These are phyloP conservation scores for Delphinapterus leucas DNA, from an alignment of 2,113 vertebrate species.

Conservation along the genomic window DNA sequence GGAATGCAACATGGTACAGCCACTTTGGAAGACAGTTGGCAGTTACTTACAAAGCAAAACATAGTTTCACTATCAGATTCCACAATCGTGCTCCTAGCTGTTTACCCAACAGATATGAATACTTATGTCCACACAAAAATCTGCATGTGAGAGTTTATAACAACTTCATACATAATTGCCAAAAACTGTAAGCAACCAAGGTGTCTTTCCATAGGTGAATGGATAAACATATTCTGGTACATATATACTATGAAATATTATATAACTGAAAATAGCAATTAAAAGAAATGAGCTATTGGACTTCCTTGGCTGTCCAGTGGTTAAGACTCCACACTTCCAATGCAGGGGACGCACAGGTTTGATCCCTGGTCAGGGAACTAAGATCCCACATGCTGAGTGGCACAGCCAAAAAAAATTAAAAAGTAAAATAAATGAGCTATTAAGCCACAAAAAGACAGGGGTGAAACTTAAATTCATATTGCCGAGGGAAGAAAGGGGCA, in stretches of 20 bases:
- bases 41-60: background rate
- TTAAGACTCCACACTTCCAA: background rate
- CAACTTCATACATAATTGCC: background rate
- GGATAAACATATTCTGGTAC: background rate
- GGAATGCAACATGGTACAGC: background rate
- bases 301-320: background rate
- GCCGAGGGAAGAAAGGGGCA: background rate
- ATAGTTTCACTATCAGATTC: background rate
- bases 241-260: background rate
- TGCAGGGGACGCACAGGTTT: rapidly evolving
- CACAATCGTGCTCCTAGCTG: background rate
- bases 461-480: background rate
- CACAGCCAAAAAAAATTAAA: no score
- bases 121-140: background rate
- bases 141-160: background rate
- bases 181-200: background rate
- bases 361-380: background rate
- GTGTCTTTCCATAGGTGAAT: background rate
- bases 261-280: background rate
- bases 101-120: background rate
- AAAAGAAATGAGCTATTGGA: background rate
- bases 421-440: no score
- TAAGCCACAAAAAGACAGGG: background rate
- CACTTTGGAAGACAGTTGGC: background rate
- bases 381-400: background rate